Base-by-base conservation (phyloP, 2,113 vertebrate genomes). In the Mormyrus lacerda region DNA sequence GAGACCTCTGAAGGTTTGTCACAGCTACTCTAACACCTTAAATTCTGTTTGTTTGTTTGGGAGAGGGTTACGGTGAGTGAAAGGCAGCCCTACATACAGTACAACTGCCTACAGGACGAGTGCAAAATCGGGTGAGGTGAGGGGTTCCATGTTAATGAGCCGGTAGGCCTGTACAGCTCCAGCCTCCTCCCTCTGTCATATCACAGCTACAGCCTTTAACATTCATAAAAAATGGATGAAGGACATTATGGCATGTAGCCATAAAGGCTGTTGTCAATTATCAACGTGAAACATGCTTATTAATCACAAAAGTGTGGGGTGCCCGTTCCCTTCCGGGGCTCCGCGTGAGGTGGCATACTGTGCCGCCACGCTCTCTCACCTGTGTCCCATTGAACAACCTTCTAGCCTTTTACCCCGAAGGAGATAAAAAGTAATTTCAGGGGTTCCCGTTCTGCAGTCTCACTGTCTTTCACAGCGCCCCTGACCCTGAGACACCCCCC, bases 361-460 rank as follows among this genome's bases (percentile, higher is more conserved):
- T 21, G 87, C 55, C 17, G 11, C 24, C 19, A 1, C 6, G 4
- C 19, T 53, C 21, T 47, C 48, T 48, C 27, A 27, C 10, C 24
- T 4, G 44, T 4, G n/a, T 85, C 47, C 44, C 24, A 48, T 27
- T 27, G 95, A 95, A 95, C 95, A 95, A 95, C 94, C 31, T 51
- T 44, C 50, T 42, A 61, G 94, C 93, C 91, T 95, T 94, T 94
- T 48, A 94, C 95, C 94, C 93, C 91, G 6, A 48, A 53, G 93
- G 91, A 93, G 91, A 91, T 91, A 93, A 94, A 95, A 95, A 94
- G 94, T 95, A 93, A 95, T 91, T 82, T 92, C 94, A 95, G 95
- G 95, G 95, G 95, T 94, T 96, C 96, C 95, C 95, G 93, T 95
- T 97, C 93, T 95, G 94, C 95, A 96, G 95, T 95, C 94, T 96